Evolutionary conservation across 1,140 invertebrate genomes (phyloP), one percentile per base, ranked within the genome.

Genomic region (Andrena cerasifolii): DNA sequence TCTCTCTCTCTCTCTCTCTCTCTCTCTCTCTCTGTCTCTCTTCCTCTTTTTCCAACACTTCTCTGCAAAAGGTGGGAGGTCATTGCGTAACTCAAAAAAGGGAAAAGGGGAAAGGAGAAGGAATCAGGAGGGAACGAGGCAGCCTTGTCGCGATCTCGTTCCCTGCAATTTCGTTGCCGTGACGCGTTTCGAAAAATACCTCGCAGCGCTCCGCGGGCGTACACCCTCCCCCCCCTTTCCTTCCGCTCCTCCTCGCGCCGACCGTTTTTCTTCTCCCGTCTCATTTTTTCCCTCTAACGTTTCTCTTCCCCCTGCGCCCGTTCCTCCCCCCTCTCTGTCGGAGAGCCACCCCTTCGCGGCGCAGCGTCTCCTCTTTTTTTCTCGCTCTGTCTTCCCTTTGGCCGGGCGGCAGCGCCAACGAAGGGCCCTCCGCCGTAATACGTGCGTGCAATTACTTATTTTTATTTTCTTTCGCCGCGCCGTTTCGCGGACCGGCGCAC

Each of bases 361-460:
- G 40, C 74, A n/a, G 21, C 26, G n/a, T 14, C 10, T n/a, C 45
- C 31, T 18, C n/a, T 8, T 49, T 70, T 54, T 63, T 45, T 49
- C 62, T 72, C 75, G 43, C 45, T 49, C 33, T 70, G 75, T 79
- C 63, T 24, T 68, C 53, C 62, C 53, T 71, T 61, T 59, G 28
- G 3, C 49, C 51, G 10, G 12, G 12, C 78, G 56, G 56, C 66
- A 66, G 68, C 66, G 36, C 56, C 51, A 58, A 58, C 80, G 75
- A 79, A 83, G 65, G 76, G 63, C 80, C 65, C 53, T 58, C 51
- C 47, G 33, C 70, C 68, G 63, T 83, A 83, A 83, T 83, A 79
- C 76, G 80, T 78, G 82, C 82, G 82, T 79, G 80, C 81, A 78
- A 83, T 83, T 83, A 83, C 63, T 76, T 65, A 68, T 76, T 76